phyloP scores from a whole-genome alignment of 2,113 vertebrate species.

The Ptychochromis oligacanthus region DNA sequence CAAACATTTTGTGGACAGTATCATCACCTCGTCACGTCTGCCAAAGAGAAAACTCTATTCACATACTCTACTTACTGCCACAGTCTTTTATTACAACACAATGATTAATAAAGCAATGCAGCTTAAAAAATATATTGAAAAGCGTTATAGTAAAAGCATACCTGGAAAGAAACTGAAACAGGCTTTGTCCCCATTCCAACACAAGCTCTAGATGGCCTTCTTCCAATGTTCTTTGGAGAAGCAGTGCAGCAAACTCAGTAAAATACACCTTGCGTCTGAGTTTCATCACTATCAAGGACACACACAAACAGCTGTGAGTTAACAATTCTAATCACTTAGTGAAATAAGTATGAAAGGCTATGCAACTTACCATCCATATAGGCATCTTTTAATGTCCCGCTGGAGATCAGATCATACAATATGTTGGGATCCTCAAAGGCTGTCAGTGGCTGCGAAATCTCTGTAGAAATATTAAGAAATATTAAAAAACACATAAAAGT shows the following conservation, averaged over 20 bases:
- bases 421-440: conserved; percentile 80
- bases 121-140: not conserved
- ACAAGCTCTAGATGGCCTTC: conserved; percentile 82
- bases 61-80: not conserved
- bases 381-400: conserved; percentile 77
- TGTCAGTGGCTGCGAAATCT: conserved; percentile 55
- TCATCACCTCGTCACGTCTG: conserved; percentile 33
- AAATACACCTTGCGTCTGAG: conserved; percentile 83
- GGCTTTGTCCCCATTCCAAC: conserved; percentile 79
- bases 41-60: conserved; percentile 22
- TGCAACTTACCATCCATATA: conserved; percentile 80
- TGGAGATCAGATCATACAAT: conserved; percentile 84
- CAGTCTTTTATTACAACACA: not conserved
- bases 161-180: conserved; percentile 82
- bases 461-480: conserved; percentile 28
- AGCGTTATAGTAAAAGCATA: conserved; percentile 43
- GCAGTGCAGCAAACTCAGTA: conserved; percentile 85
- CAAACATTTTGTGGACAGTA: not conserved
- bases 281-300: conserved; percentile 85
- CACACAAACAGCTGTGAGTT: conserved; percentile 19
- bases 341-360: not conserved
- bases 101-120: not conserved
- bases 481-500: not conserved
- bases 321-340: not conserved
- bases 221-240: conserved; percentile 85